A percentile compares a stretch with the other conserved stretches of the same genome.
Evolutionary conservation across 2,888 invertebrate genomes (phyloP).

Genomic region (Cephalotes varians): DNA sequence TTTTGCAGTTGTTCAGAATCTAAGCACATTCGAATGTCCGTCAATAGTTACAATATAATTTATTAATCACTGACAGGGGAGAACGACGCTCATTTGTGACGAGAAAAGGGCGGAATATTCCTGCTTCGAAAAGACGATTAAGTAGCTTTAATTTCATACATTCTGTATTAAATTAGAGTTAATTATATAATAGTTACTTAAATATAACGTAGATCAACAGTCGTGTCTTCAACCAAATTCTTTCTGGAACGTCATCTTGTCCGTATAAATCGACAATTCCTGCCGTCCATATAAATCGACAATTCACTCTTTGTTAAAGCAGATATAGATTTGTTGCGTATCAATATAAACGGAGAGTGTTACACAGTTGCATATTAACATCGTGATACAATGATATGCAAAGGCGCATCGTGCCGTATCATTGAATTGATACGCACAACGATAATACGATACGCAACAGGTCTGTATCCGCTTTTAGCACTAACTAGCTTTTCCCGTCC

Average conservation of each 20-base stretch:
- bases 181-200: background rate
- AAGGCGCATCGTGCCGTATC: too few relatives aligned
- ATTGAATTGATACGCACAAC: too few relatives aligned
- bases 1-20: background rate
- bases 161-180: background rate
- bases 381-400: too few relatives aligned
- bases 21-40: background rate
- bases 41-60: background rate
- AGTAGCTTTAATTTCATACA: background rate
- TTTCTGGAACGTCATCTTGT: background rate
- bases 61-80: conserved; percentile 1
- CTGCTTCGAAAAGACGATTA: background rate
- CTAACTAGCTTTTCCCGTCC: background rate
- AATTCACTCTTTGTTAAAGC: too few relatives aligned
- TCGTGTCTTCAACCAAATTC: background rate
- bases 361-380: too few relatives aligned
- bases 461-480: background rate
- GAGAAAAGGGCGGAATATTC: too few relatives aligned
- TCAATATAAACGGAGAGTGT: too few relatives aligned
- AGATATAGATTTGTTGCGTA: too few relatives aligned
- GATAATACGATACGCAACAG: too few relatives aligned
- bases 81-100: background rate
- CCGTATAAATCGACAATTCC: background rate
- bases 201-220: background rate
- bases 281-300: too few relatives aligned